Evolutionary conservation across 2,888 invertebrate genomes (phyloP).

Genomic region (Heliothis peltigera): DNA sequence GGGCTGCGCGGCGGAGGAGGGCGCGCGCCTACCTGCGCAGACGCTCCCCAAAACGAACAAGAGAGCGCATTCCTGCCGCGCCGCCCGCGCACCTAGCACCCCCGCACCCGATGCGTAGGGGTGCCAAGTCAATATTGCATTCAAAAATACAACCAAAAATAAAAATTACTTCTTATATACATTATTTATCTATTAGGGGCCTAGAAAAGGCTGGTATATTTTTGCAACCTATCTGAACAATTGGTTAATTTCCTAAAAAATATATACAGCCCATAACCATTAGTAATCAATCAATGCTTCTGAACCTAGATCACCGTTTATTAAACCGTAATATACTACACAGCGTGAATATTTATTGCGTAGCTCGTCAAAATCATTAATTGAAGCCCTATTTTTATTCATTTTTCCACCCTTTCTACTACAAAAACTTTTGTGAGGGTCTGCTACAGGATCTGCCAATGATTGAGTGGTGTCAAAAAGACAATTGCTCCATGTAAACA

Average conservation of each 20-base stretch:
- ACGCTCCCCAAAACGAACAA: constrained; percentile 89
- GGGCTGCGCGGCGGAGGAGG: constrained; percentile 61
- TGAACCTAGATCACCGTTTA: constrained; percentile 28
- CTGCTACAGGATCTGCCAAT: too few species aligned
- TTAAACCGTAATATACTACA: not conserved
- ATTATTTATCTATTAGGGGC: too few species aligned
- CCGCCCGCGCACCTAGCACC: constrained; percentile 71
- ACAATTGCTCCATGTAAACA: too few species aligned
- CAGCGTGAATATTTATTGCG: not conserved
- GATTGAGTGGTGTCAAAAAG: too few species aligned
- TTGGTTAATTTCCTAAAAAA: too few species aligned
- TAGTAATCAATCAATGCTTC: constrained; percentile 9
- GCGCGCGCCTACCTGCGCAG: constrained; percentile 87
- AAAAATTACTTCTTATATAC: too few species aligned
- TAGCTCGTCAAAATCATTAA: not conserved
- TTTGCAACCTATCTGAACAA: constrained; percentile 6
- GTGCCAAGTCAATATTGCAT: constrained; percentile 47
- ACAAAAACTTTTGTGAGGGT: too few species aligned
- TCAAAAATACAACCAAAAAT: too few species aligned
- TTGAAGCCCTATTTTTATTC: too few species aligned
- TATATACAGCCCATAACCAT: constrained; percentile 7
- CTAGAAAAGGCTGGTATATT: too few species aligned
- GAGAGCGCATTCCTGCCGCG: constrained; percentile 86
- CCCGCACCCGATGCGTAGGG: constrained; percentile 68
- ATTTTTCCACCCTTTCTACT: too few species aligned